A percentile compares a stretch with the other conserved stretches of the same genome.
Evolutionary conservation across 1,140 invertebrate genomes (phyloP).

Genomic region (Drosophila pallidifrons): DNA sequence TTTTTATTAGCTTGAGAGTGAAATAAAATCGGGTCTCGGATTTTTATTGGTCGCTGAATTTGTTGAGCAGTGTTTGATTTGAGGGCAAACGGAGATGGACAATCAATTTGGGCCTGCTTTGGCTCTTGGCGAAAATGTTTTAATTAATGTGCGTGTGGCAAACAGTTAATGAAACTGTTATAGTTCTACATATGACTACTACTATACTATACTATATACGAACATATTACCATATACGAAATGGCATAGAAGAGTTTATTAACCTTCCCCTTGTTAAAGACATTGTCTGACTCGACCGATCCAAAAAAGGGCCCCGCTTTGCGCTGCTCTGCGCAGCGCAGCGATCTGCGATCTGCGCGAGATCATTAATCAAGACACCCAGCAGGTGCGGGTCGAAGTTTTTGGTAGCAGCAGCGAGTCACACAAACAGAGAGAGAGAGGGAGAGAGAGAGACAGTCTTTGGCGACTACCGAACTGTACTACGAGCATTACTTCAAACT

Average conservation of each 20-base stretch:
- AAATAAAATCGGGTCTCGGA: background rate
- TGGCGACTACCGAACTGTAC: constrained; percentile 78
- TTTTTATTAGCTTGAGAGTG: background rate
- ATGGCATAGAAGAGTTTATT: constrained; percentile 66
- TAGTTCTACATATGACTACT: constrained; percentile 63
- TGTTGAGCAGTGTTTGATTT: constrained; percentile 45
- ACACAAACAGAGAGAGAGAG: constrained; percentile 22
- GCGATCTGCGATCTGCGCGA: constrained; percentile 20
- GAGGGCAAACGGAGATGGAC: constrained; percentile 40
- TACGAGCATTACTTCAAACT: constrained; percentile 44
- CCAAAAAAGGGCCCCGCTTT: constrained; percentile 70
- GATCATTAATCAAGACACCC: constrained; percentile 82
- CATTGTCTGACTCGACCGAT: constrained; percentile 42
- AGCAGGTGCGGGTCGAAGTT: constrained; percentile 68
- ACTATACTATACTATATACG: constrained; percentile 15
- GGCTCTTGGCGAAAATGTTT: constrained; percentile 74
- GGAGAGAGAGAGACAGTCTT: constrained; percentile 18
- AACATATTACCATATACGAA: constrained; percentile 68
- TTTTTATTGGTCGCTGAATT: background rate
- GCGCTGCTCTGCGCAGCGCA: constrained; percentile 3
- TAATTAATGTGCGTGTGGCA: constrained; percentile 72
- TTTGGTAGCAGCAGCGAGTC: constrained; percentile 51
- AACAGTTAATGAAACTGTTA: constrained; percentile 81
- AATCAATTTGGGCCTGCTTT: constrained; percentile 50
- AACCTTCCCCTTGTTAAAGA: constrained; percentile 60